Evolutionary conservation across 2,113 vertebrate species (phyloP).

Genomic region (Perccottus glenii): DNA sequence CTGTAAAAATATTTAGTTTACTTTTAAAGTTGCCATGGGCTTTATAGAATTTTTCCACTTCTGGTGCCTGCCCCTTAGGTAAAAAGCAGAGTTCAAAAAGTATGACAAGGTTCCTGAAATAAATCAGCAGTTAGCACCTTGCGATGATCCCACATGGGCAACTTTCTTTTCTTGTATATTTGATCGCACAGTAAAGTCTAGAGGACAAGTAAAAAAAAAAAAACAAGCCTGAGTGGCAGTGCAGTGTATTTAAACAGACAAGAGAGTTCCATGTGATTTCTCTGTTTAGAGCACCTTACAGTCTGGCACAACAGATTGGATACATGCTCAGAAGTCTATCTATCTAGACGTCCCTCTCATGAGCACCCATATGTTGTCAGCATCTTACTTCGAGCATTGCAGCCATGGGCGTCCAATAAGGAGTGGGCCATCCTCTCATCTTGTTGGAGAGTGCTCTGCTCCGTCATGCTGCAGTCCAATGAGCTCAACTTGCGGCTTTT

Average conservation of each 20-base stretch:
- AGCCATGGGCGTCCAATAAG: conserved; percentile 89
- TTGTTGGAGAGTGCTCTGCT: conserved; percentile 93
- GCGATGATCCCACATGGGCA: background rate
- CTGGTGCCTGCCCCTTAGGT: conserved; percentile 1
- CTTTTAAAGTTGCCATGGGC: conserved; percentile 6
- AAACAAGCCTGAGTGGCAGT: conserved; percentile 29
- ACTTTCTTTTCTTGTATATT: conserved; percentile 17
- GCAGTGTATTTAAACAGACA: conserved; percentile 47
- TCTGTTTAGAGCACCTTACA: conserved; percentile 37
- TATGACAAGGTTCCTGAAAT: background rate
- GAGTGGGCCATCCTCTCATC: conserved; percentile 87
- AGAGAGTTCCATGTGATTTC: conserved; percentile 31
- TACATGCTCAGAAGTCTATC: conserved; percentile 32
- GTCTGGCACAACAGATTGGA: conserved; percentile 42
- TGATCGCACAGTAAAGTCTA: conserved; percentile 20
- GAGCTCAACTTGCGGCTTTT: conserved; percentile 89
- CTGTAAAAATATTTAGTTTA: background rate
- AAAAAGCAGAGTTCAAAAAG: conserved; percentile 1
- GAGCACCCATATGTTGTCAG: conserved; percentile 45
- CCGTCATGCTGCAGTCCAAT: conserved; percentile 88
- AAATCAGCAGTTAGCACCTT: background rate
- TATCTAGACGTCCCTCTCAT: conserved; percentile 31
- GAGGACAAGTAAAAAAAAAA: conserved; percentile 11
- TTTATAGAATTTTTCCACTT: conserved; percentile 2
- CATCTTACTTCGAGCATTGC: conserved; percentile 84